These are phyloP conservation scores for Phyllopteryx taeniolatus DNA, from an alignment of 2,113 vertebrate species.

Conservation along the genomic window DNA sequence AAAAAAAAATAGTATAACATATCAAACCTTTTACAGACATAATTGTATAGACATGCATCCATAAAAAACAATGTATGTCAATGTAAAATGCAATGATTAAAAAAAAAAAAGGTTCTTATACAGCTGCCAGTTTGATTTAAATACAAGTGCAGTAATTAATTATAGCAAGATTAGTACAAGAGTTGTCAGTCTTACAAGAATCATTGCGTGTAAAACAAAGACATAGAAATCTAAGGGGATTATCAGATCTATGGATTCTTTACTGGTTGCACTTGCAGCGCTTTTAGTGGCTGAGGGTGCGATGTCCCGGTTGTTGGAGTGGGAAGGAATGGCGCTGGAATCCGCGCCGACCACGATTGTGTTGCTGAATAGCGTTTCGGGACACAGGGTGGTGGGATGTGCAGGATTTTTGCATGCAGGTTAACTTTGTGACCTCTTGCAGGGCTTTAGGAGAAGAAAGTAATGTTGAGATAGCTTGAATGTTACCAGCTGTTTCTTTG, in stretches of 20 bases:
- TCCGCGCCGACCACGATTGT: constrained; percentile 80
- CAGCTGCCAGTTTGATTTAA: constrained; percentile 41
- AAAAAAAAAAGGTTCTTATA: constrained; percentile 4
- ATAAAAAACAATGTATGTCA: constrained; percentile 19
- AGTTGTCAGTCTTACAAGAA: neutral
- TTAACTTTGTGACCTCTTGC: constrained; percentile 73
- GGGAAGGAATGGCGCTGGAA: constrained; percentile 66
- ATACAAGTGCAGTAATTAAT: constrained; percentile 13
- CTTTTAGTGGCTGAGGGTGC: constrained; percentile 82
- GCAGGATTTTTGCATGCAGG: constrained; percentile 75
- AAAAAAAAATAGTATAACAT: neutral
- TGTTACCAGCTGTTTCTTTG: constrained; percentile 10
- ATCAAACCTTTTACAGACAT: constrained; percentile 5
- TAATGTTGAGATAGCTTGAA: constrained; percentile 44
- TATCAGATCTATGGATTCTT: neutral
- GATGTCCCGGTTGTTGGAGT: constrained; percentile 87
- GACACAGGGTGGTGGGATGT: constrained; percentile 69
- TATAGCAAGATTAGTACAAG: constrained; percentile 6
- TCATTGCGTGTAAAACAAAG: neutral
- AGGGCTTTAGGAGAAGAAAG: constrained; percentile 65
- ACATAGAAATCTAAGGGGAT: too few relatives aligned
- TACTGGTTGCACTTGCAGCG: neutral
- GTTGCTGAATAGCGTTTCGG: constrained; percentile 82
- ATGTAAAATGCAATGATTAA: constrained; percentile 15
- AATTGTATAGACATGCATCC: constrained; percentile 16